Conservation (phyloP, 2,888 invertebrate genomes). For the Hirtodrosophila trivittata region DNA sequence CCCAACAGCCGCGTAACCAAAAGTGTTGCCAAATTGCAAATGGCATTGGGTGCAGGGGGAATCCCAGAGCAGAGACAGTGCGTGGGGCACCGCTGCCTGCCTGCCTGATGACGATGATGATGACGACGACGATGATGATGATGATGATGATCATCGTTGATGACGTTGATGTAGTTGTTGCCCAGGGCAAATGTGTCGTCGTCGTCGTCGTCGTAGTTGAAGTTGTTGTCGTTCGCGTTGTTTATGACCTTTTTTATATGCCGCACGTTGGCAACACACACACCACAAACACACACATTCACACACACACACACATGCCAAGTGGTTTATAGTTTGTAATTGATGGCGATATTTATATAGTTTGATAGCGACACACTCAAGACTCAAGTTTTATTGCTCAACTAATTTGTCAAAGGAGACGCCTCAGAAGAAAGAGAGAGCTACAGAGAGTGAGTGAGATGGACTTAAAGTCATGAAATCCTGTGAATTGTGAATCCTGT, state of each 20-base stretch:
- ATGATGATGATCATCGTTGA: slow-evolving; percentile 20
- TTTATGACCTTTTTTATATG: slow-evolving; percentile 74
- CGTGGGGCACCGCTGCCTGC: slow-evolving; percentile 51
- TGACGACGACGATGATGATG: slow-evolving; percentile 8
- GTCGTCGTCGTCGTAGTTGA: slow-evolving; percentile 49
- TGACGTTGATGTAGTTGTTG: slow-evolving; percentile 59
- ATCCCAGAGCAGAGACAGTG: slow-evolving; percentile 44
- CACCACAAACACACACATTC: slow-evolving; percentile 15
- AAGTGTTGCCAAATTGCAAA: slow-evolving; percentile 77
- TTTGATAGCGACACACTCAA: slow-evolving; percentile 50
- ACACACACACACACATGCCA: slow-evolving; percentile 29
- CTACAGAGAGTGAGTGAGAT: too few relatives aligned
- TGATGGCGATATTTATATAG: slow-evolving; percentile 60
- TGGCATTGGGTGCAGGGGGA: slow-evolving; percentile 43
- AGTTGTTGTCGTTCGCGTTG: slow-evolving; percentile 61
- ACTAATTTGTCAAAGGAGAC: slow-evolving; percentile 79
- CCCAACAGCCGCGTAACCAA: slow-evolving; percentile 66
- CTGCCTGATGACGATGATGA: slow-evolving; percentile 6
- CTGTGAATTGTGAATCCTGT: neutral
- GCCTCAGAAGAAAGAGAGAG: slow-evolving; percentile 22
- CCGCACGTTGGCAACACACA: slow-evolving; percentile 50
- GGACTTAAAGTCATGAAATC: slow-evolving; percentile 4
- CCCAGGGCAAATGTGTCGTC: slow-evolving; percentile 51
- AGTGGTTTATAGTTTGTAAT: slow-evolving; percentile 46
- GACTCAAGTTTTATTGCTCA: slow-evolving; percentile 78